Evolutionary conservation across 1,140 invertebrate species (phyloP).

Genomic region (Kradibia gibbosae): DNA sequence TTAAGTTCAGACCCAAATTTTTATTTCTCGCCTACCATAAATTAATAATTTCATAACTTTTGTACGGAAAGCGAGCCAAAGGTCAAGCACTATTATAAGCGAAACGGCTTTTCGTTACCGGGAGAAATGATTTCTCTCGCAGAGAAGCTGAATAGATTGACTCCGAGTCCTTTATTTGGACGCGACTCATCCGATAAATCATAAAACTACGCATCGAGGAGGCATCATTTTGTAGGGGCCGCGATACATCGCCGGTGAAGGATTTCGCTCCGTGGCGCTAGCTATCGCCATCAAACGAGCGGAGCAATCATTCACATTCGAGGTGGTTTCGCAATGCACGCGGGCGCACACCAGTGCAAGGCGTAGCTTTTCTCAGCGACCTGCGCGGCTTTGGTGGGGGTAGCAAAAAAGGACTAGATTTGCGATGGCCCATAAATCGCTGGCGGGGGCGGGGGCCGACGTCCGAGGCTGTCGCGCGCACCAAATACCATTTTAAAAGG

Average conservation of each 20-base stretch:
- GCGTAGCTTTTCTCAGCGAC: slow-evolving; percentile 1
- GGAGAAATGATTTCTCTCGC: neutral
- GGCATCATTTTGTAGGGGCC: neutral
- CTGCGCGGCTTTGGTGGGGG: neutral
- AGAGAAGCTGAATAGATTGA: neutral
- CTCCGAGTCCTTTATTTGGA: neutral
- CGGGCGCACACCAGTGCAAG: slow-evolving; percentile 4
- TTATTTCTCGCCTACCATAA: neutral
- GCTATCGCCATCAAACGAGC: neutral
- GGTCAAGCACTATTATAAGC: neutral
- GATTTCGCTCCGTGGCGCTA: neutral
- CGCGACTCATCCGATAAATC: neutral
- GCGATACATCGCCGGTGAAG: neutral
- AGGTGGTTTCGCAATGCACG: neutral
- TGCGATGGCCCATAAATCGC: slow-evolving; percentile 12
- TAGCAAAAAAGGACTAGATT: neutral
- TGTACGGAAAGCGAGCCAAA: neutral
- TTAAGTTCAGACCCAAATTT: neutral
- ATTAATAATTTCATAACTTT: neutral
- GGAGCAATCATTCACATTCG: slow-evolving; percentile 1
- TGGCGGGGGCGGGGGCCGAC: neutral
- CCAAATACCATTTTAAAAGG: slow-evolving; percentile 54
- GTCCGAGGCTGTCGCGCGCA: slow-evolving; percentile 39
- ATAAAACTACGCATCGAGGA: slow-evolving; percentile 8
- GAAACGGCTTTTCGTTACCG: neutral